Base-by-base conservation (phyloP, 2,797 vertebrate species). In the Phylloscopus collybita region DNA sequence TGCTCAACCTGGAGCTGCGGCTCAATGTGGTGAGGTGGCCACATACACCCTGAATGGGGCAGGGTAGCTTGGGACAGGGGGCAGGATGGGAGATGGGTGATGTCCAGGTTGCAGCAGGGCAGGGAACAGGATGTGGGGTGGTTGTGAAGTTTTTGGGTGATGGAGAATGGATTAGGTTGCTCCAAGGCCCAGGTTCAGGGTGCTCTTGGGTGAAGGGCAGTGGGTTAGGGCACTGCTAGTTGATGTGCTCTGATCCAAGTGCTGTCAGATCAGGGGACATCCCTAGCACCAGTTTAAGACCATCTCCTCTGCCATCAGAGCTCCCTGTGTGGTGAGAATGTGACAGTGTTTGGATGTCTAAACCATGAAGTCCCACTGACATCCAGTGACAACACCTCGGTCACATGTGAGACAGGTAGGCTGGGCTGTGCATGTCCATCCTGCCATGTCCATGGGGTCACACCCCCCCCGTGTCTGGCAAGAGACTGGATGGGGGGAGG, bases 1-100 rank as follows among this genome's bases (percentile, higher is more conserved):
- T 99, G 89, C 98, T 99, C 88, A 99, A 99, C 97, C 98, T 99
- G 98, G 99, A 99, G 98, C 98, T 99, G 80, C 98, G 99, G 88
- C 98, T 99, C 78, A 99, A 99, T 3, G 97, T 97, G 98, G 99
- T 99, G 97, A 98, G 96, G 98, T 97, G 66, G 54, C 54, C 40
- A 21, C 1, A 7, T 62, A 27, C 1, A 9, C 12, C 25, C 7
- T 3, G 4, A 20, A 22, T 0, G 21, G 38, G 57, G 22, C 20
- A 53, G 64, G 11, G 25, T 60, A 53, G 29, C 16, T 10, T 1
- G 3, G 61, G 32, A 19, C 1, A 11, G 44, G 29, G 51, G 44
- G 17, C 0, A 4, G 65, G 21, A 11, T 44, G 47, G 73, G 57
- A 74, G 25, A 4, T n/a, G 29, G 32, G n/a, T 80, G 22, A 10